Evolutionary conservation across 2,888 invertebrate genomes (phyloP).

Genomic region (Cephus runcator): DNA sequence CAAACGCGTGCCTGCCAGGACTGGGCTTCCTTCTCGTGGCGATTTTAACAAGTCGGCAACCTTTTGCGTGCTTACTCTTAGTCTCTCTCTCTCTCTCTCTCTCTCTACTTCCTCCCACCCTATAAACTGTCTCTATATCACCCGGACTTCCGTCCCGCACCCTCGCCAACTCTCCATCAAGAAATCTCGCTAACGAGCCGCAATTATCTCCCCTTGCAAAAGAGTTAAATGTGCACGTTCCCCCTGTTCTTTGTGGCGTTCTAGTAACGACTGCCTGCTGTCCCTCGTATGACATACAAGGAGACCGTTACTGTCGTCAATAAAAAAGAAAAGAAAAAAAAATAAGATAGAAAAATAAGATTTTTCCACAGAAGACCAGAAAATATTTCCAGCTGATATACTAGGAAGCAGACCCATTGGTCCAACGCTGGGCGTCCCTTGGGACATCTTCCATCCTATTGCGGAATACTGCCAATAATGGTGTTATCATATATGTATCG

Average conservation of each 20-base stretch:
- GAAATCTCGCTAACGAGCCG: not conserved
- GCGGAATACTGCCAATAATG: not conserved
- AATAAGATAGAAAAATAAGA: not conserved
- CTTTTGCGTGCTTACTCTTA: not conserved
- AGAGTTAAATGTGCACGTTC: conserved; percentile 7
- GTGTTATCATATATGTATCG: conserved; percentile 14
- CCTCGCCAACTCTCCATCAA: not conserved
- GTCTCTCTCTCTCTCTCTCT: too few species aligned
- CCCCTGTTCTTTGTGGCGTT: not conserved
- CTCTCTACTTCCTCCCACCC: not conserved
- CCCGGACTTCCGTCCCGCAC: not conserved
- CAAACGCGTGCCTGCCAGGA: conserved; percentile 3
- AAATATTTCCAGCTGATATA: not conserved
- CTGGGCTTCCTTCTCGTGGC: not conserved
- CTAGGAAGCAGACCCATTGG: not conserved
- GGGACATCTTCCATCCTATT: not conserved
- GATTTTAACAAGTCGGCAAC: not conserved
- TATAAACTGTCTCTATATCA: not conserved
- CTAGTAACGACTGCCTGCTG: not conserved
- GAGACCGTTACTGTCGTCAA: not conserved
- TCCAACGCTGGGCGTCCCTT: not conserved
- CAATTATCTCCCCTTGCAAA: not conserved
- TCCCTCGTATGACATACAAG: not conserved
- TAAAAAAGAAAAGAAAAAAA: not conserved
- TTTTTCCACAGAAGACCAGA: not conserved